Base-by-base conservation (phyloP, 1,140 invertebrate genomes). In the Bombyx mori region DNA sequence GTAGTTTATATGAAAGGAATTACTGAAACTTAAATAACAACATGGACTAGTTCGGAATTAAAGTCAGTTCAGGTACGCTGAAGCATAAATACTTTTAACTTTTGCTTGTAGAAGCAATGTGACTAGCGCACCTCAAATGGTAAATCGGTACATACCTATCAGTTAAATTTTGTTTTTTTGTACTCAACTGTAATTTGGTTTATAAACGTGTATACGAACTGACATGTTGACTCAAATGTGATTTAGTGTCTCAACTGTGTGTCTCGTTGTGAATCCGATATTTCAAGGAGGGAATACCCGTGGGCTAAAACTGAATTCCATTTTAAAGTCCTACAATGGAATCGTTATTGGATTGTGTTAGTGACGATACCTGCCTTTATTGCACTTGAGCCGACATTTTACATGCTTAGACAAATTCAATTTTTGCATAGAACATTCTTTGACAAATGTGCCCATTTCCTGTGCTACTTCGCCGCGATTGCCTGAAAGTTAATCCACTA, bases 251-350 rank as follows among this genome's bases (percentile, higher is more conserved):
- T 67, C 59, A 74, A 69, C 68, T 68, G 69, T 66, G 76, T 63
- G 71, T 18, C 65, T 78, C 73, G 64, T 65, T 54, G 59, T 68
- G 67, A 69, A 74, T 70, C 64, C 71, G 71, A 72, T 76, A 73
- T 76, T 76, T 72, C 69, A 73, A 61, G 75, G 66, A 72, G 68
- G 68, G 67, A 77, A 73, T 71, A 73, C 64, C 67, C 66, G 69
- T 72, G 70, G 68, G 66, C 65, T 68, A 79, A 77, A 69, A 74
- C 76, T 82, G 74, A 73, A 65, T 78, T 82, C 79, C 71, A 73
- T 74, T 76, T 74, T 69, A 74, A 69, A 73, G 61, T 73, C 65
- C 68, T 71, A 77, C 72, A 77, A 77, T 82, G 74, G 73, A 66
- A 61, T 58, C 58, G 55, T 65, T 57, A 59, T 62, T 56, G 55